Evolutionary conservation across 2,113 vertebrate genomes (phyloP).

Genomic region (Poeciliopsis prolifica): DNA sequence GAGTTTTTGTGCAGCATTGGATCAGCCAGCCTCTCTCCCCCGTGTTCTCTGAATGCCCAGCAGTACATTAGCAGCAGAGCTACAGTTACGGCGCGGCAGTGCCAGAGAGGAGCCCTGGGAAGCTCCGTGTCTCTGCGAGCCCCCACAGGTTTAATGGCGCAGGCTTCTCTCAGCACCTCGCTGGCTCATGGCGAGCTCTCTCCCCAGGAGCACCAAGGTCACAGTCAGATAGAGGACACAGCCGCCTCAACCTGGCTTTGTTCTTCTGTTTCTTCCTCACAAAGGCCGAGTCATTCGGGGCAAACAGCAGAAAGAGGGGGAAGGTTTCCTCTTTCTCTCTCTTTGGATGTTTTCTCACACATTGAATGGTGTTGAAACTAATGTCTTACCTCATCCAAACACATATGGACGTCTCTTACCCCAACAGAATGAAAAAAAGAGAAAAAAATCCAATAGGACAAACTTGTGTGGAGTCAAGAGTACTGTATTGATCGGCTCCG

Average conservation of each 20-base stretch:
- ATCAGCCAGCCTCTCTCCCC: conserved; percentile 34
- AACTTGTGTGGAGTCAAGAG: conserved; percentile 69
- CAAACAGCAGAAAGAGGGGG: conserved; percentile 13
- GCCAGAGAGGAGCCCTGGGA: conserved; percentile 48
- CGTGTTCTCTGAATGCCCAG: conserved; percentile 64
- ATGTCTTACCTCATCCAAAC: conserved; percentile 53
- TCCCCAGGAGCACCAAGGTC: conserved; percentile 70
- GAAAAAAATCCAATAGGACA: conserved; percentile 77
- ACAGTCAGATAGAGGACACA: conserved; percentile 61
- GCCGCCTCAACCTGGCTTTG: conserved; percentile 10
- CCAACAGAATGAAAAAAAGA: conserved; percentile 55
- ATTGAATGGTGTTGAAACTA: conserved; percentile 32
- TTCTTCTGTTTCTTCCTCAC: conserved; percentile 24
- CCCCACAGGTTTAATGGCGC: conserved; percentile 65
- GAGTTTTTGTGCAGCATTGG: conserved; percentile 6
- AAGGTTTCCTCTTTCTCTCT: conserved; percentile 18
- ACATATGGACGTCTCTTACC: conserved; percentile 68
- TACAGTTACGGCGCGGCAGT: conserved; percentile 57
- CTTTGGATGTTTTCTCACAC: conserved; percentile 22
- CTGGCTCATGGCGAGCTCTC: conserved; percentile 53
- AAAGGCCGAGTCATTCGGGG: conserved; percentile 49
- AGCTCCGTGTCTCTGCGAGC: conserved; percentile 59
- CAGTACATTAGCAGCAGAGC: conserved; percentile 72
- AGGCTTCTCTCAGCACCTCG: conserved; percentile 48
- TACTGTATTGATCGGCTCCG: conserved; percentile 72